Evolutionary conservation across 2,797 vertebrate genomes (phyloP).

Genomic region (Sebastes flavidus): DNA sequence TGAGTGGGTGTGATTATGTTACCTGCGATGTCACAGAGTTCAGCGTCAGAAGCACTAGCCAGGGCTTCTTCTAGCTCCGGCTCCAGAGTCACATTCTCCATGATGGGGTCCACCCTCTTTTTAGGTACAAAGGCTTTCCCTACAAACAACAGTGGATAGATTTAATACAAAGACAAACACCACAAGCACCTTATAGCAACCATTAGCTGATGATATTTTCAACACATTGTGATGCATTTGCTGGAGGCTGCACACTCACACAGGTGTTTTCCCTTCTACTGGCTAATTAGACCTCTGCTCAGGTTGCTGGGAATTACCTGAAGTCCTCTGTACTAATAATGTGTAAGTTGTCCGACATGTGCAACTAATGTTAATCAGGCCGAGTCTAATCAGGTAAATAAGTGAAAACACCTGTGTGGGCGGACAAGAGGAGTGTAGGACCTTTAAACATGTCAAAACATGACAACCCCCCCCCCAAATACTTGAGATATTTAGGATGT

Average conservation of each 20-base stretch:
- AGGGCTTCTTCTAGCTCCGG: constrained; percentile 97
- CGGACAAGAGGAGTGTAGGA: not conserved
- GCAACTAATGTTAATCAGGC: not conserved
- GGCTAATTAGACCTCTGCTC: not conserved
- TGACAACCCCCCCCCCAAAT: not conserved
- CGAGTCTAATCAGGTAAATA: not conserved
- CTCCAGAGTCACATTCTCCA: constrained; percentile 94
- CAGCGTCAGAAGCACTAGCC: constrained; percentile 93
- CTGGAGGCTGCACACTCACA: not conserved
- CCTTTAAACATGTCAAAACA: not conserved
- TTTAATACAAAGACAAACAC: not conserved
- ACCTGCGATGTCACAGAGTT: constrained; percentile 98
- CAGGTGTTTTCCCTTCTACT: not conserved
- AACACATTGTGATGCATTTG: too few relatives aligned
- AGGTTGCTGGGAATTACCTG: not conserved
- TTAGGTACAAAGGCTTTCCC: constrained; percentile 95
- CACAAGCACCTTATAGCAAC: not conserved
- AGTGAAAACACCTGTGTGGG: not conserved
- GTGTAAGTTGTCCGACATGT: too few relatives aligned
- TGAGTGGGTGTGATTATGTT: constrained; percentile 4
- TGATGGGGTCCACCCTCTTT: constrained; percentile 89
- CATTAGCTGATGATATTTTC: not conserved
- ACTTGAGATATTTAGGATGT: not conserved
- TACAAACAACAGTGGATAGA: constrained; percentile 44
- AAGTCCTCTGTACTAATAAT: fast-evolving